Conservation (phyloP, 1,140 invertebrate genomes). For the Orchesella cincta region DNA sequence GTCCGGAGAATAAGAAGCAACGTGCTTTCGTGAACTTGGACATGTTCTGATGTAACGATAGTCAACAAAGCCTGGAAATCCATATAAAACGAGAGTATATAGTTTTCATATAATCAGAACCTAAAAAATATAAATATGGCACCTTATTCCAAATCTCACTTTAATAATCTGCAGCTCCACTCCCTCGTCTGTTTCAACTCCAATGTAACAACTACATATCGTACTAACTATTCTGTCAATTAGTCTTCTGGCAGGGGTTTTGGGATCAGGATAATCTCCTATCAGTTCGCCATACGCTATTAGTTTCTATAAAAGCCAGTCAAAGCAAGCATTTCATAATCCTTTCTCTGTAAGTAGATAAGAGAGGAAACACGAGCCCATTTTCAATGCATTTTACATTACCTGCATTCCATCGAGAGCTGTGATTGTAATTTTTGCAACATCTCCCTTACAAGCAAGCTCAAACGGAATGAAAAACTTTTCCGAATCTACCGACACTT, state of each 20-base stretch:
- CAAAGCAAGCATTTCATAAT: background rate
- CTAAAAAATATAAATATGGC: no score
- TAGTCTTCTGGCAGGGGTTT: conserved; percentile 79
- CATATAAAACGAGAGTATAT: no score
- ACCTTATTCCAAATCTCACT: conserved; percentile 59
- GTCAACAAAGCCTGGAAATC: conserved; percentile 79
- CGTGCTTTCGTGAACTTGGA: conserved; percentile 96
- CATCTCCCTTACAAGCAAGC: conserved; percentile 95
- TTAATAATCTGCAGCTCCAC: conserved; percentile 99
- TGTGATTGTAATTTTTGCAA: conserved; percentile 89
- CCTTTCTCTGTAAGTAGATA: no score
- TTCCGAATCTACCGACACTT: conserved; percentile 76
- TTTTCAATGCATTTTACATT: conserved; percentile 38
- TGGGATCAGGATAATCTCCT: conserved; percentile 86
- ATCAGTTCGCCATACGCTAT: conserved; percentile 98
- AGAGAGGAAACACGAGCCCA: conserved; percentile 10
- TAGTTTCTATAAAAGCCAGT: conserved; percentile 73
- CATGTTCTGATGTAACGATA: conserved; percentile 95
- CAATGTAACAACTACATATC: conserved; percentile 94
- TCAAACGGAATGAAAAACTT: conserved; percentile 98
- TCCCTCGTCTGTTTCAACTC: conserved; percentile 95
- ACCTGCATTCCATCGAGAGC: conserved; percentile 91
- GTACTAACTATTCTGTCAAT: conserved; percentile 98
- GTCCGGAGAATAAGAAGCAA: conserved; percentile 92
- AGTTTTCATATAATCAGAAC: no score